Evolutionary conservation across 1,140 invertebrate genomes (phyloP), one percentile per base, ranked within the genome.

Genomic region (Galendromus occidentalis): DNA sequence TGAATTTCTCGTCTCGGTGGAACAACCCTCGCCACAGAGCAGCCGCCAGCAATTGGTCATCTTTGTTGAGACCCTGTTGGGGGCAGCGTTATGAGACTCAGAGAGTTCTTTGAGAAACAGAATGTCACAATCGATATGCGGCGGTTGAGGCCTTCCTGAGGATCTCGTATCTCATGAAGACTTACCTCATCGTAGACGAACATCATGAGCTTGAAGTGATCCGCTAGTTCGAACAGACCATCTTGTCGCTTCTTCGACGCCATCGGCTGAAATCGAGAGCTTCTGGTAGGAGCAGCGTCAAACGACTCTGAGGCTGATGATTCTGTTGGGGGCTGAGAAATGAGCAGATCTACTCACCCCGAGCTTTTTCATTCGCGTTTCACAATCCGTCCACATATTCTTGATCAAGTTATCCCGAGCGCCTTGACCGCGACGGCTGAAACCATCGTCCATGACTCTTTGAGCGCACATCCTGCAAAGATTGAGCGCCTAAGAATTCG

Each of bases 1-100:
- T 39, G 33, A 39, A 39, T 6, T 39, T 9, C 68, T 67, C 18
- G 41, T 44, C 18, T 5, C 29, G 55, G 22, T 69, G 67, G 69
- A 88, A 86, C 70, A 91, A 82, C 67, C 85, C 80, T 70, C 85
- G 80, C 88, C 88, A 93, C n/a, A 92, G 67, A 12, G 87, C 86
- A 33, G 80, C 81, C 22, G 88, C 88, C 66, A 93, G 75, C 7
- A 84, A 76, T 66, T 75, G 79, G 72, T 89, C 87, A 72, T 85
- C 81, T 45, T 80, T 80, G 69, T 82, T 76, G 17, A 91, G 71
- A 22, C 87, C 88, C 71, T 72, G 65, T 45, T 29, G 65, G 33
- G 1, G n/a, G n/a, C n/a, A n/a, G n/a, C n/a, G n/a, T n/a, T n/a
- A n/a, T n/a, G n/a, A n/a, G n/a, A n/a, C n/a, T n/a, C n/a, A n/a